Evolutionary conservation across 2,888 invertebrate genomes (phyloP).

Genomic region (Cerceris rybyensis): DNA sequence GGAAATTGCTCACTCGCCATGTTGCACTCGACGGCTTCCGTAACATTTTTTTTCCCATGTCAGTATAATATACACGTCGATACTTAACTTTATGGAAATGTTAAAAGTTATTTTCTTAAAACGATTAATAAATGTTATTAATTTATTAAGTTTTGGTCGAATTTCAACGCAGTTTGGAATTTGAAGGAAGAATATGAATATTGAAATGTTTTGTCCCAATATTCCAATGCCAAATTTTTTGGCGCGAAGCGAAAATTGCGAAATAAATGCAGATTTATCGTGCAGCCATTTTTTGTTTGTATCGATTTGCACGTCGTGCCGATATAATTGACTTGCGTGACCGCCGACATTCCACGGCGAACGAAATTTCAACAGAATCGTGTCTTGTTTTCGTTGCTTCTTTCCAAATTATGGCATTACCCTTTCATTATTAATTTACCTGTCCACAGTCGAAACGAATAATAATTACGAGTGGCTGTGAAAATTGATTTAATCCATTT

Average conservation of each 20-base stretch:
- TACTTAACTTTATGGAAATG: too few relatives aligned
- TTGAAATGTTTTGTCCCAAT: too few relatives aligned
- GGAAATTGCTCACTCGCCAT: constrained; percentile 45
- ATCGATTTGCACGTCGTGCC: constrained; percentile 1
- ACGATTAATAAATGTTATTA: too few relatives aligned
- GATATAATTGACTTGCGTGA: constrained; percentile 12
- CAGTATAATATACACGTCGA: constrained; percentile 6
- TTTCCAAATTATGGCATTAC: background rate
- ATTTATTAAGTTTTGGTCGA: too few relatives aligned
- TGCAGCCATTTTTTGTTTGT: background rate
- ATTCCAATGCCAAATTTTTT: too few relatives aligned
- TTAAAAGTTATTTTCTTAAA: too few relatives aligned
- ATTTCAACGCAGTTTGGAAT: too few relatives aligned
- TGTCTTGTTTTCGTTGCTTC: too few relatives aligned
- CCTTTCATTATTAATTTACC: background rate
- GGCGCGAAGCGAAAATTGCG: background rate
- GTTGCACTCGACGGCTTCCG: constrained; percentile 43
- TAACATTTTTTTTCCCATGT: constrained; percentile 4
- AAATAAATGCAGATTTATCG: constrained; percentile 5
- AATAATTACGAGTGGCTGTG: too few relatives aligned
- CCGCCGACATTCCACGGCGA: background rate
- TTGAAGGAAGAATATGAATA: too few relatives aligned
- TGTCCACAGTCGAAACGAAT: too few relatives aligned
- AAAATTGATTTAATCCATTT: too few relatives aligned
- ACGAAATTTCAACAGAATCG: background rate